A percentile compares a stretch with the other conserved stretches of the same genome.
Evolutionary conservation across 2,888 invertebrate genomes (phyloP).

Genomic region (Spodoptera littoralis): DNA sequence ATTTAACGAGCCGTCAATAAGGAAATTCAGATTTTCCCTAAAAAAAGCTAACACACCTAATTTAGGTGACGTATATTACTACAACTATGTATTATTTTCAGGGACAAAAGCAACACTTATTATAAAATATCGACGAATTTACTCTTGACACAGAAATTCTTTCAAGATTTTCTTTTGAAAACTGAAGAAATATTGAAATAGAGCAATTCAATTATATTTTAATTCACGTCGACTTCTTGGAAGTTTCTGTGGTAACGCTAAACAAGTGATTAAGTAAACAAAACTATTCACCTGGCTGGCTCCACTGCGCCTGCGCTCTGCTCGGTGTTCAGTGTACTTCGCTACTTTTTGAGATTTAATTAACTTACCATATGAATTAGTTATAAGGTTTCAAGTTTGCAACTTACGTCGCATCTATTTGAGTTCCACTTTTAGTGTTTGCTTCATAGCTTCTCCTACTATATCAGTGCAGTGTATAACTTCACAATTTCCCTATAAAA

Average conservation of each 20-base stretch:
- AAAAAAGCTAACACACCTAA: background rate
- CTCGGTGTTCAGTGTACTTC: background rate
- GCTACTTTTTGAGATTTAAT: conserved; percentile 35
- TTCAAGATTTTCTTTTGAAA: too few relatives aligned
- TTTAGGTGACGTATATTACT: too few relatives aligned
- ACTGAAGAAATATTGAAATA: background rate
- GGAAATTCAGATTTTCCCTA: background rate
- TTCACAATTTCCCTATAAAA: too few relatives aligned
- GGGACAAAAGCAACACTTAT: too few relatives aligned
- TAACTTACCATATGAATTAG: conserved; percentile 29
- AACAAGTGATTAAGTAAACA: conserved; percentile 38
- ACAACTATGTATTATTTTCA: too few relatives aligned
- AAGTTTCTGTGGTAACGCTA: conserved; percentile 19
- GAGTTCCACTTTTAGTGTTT: too few relatives aligned
- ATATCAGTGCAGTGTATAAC: too few relatives aligned
- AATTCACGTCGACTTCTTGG: conserved; percentile 10
- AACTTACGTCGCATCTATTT: conserved; percentile 11
- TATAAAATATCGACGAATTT: too few relatives aligned
- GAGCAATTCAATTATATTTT: conserved; percentile 14
- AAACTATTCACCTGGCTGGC: conserved; percentile 3
- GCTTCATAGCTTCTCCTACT: too few relatives aligned
- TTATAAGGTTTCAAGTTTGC: conserved; percentile 19
- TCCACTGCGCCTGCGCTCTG: background rate
- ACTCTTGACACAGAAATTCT: too few relatives aligned
- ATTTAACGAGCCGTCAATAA: background rate